phyloP scores from a whole-genome alignment of 2,888 invertebrate species.

The Ethmia dodecea region DNA sequence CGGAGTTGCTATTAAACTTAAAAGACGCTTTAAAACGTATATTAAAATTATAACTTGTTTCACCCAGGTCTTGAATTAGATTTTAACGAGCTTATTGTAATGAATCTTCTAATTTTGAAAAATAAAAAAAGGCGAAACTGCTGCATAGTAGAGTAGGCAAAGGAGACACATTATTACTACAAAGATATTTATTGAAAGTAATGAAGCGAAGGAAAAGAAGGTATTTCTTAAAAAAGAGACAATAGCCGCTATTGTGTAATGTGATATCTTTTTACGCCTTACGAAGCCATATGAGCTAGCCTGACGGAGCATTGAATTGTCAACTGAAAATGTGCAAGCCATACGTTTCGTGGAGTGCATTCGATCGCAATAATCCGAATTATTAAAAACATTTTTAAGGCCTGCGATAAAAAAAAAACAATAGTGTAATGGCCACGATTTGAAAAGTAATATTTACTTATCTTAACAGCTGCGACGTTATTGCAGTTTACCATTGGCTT shows the following conservation, averaged over 20 bases:
- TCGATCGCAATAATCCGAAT: slow-evolving; percentile 11
- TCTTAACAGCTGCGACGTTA: too few relatives aligned
- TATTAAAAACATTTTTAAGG: too few relatives aligned
- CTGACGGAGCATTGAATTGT: slow-evolving; percentile 59
- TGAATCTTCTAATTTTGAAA: slow-evolving; percentile 3
- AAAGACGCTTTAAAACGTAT: slow-evolving; percentile 10
- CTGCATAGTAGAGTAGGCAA: neutral
- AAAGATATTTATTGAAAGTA: slow-evolving; percentile 1
- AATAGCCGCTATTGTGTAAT: slow-evolving; percentile 69
- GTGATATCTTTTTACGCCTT: slow-evolving; percentile 71
- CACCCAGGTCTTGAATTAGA: neutral
- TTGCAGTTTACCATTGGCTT: too few relatives aligned
- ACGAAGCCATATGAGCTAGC: slow-evolving; percentile 65
- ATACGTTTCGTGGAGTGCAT: slow-evolving; percentile 27
- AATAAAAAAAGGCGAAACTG: neutral
- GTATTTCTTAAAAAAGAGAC: slow-evolving; percentile 53
- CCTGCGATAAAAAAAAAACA: too few relatives aligned
- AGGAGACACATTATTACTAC: neutral
- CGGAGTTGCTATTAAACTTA: slow-evolving; percentile 15
- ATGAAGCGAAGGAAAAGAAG: slow-evolving; percentile 35
- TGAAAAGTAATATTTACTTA: too few relatives aligned
- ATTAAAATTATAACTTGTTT: slow-evolving; percentile 20
- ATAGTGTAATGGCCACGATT: too few relatives aligned
- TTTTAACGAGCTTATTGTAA: too few relatives aligned
- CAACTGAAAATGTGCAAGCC: slow-evolving; percentile 54